Conservation (phyloP, 2,888 invertebrate species). For the Alentia gelatinosa region DNA sequence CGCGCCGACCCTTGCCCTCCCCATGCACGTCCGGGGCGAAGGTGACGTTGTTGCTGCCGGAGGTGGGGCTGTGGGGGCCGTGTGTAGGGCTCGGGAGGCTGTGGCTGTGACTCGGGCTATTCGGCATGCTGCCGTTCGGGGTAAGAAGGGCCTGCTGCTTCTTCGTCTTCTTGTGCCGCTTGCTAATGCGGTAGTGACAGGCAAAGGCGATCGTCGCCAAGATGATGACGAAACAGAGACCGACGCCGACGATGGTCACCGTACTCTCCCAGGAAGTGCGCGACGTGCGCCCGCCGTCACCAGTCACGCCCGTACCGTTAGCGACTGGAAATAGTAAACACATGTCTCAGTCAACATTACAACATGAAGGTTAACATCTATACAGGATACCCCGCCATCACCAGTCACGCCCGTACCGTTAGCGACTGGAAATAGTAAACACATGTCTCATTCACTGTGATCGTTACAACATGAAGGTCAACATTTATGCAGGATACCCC, state of each 20-base stretch:
- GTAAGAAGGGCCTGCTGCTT: conserved; percentile 61
- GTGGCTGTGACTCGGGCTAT: conserved; percentile 62
- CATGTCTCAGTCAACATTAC: too few relatives aligned
- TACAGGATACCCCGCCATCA: conserved; percentile 36
- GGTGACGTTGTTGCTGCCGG: conserved; percentile 59
- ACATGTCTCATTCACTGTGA: too few relatives aligned
- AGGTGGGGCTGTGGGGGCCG: conserved; percentile 38
- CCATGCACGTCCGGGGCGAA: conserved; percentile 51
- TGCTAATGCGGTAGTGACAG: conserved; percentile 71
- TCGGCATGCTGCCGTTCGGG: conserved; percentile 59
- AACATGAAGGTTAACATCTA: too few relatives aligned
- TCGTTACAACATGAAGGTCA: too few relatives aligned
- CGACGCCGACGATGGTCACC: conserved; percentile 76
- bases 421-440: conserved; percentile 57
- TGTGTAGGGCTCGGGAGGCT: conserved; percentile 52
- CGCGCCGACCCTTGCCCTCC: conserved; percentile 35
- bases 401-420: conserved; percentile 58
- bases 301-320: conserved; percentile 58
- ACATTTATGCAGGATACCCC: too few relatives aligned
- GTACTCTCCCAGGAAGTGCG: conserved; percentile 72
- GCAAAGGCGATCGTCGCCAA: conserved; percentile 71
- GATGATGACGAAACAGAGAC: conserved; percentile 73
- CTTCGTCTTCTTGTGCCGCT: conserved; percentile 64
- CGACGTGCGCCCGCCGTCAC: conserved; percentile 29
- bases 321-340: conserved; percentile 58